Base-by-base conservation (phyloP, 2,113 vertebrate genomes). In the Hoplias malabaricus region DNA sequence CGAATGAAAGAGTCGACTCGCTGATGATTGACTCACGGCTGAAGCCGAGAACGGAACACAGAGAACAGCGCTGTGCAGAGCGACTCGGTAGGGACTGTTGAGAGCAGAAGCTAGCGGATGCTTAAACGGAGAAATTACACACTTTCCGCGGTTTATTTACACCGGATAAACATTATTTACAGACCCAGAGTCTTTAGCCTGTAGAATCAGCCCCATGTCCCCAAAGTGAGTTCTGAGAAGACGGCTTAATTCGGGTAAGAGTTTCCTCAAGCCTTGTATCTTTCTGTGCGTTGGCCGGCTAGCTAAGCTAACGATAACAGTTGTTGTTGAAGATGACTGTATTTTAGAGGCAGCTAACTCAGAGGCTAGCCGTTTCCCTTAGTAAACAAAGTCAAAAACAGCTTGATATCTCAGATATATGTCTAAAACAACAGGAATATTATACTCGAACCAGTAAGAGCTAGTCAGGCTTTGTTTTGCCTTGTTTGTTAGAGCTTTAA, bases 231-330 rank as follows among this genome's bases (percentile, higher is more conserved):
- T 21, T 42, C 21, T 6, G 73, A 83, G 87, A 86, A 89, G 86
- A 85, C 86, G 88, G 80, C 87, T 86, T n/a, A n/a, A n/a, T 82
- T 79, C 82, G 66, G 90, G 91, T 92, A 83, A 92, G 90, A 10
- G 3, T 8, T 14, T 8, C n/a, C n/a, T n/a, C 0, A 43, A 2
- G 33, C 31, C 7, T 34, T n/a, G 19, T 3, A 2, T 62, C 31
- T 16, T 62, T 14, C 27, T 12, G 54, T 56, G 21, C 23, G 54
- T 5, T 57, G 54, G 25, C 42, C 46, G 4, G 48, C 48, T 53
- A 53, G 10, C 48, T 19, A 16, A 5, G 59, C 59, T 62, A 62
- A 33, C 46, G 48, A 19, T 53, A 53, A 53, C 48, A 53, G n/a
- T 48, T 48, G 48, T 23, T 53, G 19, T n/a, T n/a, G n/a, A n/a